A percentile compares a stretch with the other conserved stretches of the same genome.
These are phyloP conservation scores for Mesocricetus auratus DNA, from an alignment of 2,113 vertebrate genomes.

Conservation along the genomic window DNA sequence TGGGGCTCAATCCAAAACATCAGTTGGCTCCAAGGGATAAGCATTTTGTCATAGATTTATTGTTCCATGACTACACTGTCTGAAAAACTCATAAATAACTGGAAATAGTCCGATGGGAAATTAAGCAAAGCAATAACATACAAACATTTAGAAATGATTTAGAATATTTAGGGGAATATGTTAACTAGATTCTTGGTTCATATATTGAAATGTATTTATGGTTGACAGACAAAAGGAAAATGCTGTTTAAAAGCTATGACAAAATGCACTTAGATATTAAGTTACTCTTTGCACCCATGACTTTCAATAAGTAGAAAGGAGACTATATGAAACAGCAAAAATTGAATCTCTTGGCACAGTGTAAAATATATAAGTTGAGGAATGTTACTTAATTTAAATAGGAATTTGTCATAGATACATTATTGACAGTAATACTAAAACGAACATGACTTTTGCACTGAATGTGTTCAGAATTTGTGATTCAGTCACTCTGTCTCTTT, in stretches of 20 bases:
- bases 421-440: not conserved
- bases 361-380: not conserved
- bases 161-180: not conserved
- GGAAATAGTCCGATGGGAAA: not conserved
- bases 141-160: not conserved
- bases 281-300: not conserved
- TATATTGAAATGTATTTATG: constrained; percentile 19
- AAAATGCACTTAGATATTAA: not conserved
- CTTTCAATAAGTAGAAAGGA: constrained; percentile 6
- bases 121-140: not conserved
- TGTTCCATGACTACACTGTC: not conserved
- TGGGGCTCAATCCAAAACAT: not conserved
- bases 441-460: not conserved
- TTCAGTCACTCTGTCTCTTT: not conserved
- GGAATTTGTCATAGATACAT: not conserved
- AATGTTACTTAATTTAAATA: constrained; percentile 5
- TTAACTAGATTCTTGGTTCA: not conserved
- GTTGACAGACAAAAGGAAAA: constrained; percentile 23
- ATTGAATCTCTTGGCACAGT: not conserved
- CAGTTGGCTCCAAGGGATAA: not conserved
- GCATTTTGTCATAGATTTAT: not conserved
- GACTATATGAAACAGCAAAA: not conserved
- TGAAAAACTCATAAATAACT: not conserved
- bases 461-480: not conserved
- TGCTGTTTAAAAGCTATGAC: not conserved